Evolutionary conservation across 2,797 vertebrate species (phyloP).

Genomic region (Pseudochirops corinnae): DNA sequence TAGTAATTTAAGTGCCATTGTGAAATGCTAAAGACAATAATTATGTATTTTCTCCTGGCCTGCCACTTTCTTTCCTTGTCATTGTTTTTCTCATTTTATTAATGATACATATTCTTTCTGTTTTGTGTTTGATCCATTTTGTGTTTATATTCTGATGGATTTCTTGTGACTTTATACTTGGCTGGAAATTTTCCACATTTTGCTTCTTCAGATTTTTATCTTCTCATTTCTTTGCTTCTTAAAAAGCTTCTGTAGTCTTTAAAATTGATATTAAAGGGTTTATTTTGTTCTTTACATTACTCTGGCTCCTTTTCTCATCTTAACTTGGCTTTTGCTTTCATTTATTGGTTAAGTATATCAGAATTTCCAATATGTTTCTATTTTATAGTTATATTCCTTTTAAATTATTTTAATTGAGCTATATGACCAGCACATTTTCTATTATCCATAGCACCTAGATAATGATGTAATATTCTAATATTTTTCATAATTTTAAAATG

Average conservation of each 20-base stretch:
- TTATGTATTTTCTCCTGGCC: neutral
- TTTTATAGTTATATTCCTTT: neutral
- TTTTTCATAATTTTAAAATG: neutral
- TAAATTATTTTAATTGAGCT: neutral
- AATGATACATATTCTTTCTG: neutral
- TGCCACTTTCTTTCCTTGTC: neutral
- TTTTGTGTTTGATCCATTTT: neutral
- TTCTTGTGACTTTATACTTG: neutral
- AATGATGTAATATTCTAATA: neutral
- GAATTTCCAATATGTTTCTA: neutral
- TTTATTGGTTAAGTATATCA: neutral
- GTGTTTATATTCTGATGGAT: neutral
- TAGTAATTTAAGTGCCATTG: neutral
- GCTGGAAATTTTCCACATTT: neutral
- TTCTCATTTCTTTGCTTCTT: neutral
- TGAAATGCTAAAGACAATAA: neutral
- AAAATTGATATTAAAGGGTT: neutral
- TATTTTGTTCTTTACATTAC: neutral
- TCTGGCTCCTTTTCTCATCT: neutral
- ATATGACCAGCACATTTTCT: neutral
- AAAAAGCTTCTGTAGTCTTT: neutral
- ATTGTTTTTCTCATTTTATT: neutral
- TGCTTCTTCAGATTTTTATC: neutral
- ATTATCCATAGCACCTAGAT: neutral
- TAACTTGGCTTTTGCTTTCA: neutral